Evolutionary conservation across 2,888 invertebrate genomes (phyloP).

Genomic region (Melipona beecheii): DNA sequence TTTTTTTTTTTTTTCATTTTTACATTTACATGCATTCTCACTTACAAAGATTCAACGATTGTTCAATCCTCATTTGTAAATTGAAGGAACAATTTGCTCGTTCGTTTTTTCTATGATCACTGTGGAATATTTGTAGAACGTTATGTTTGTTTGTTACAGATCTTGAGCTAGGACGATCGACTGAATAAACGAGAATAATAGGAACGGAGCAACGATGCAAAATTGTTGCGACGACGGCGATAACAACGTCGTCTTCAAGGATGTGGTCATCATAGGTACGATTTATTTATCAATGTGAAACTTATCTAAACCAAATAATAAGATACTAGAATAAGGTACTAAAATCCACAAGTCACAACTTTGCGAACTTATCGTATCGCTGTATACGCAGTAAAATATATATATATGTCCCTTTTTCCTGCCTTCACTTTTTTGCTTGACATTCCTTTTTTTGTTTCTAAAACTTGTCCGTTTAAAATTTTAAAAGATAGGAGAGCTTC

Average conservation of each 20-base stretch:
- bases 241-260: slow-evolving; percentile 62
- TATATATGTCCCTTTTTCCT: too few relatives aligned
- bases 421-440: background rate
- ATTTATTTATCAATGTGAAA: background rate
- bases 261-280: slow-evolving; percentile 67
- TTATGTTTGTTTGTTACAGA: slow-evolving; percentile 34
- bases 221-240: slow-evolving; percentile 43
- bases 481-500: background rate
- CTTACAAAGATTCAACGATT: background rate
- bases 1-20: background rate
- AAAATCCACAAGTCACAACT: background rate
- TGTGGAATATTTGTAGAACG: background rate
- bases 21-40: background rate
- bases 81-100: background rate
- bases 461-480: background rate
- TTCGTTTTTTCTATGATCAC: background rate
- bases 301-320: background rate
- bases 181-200: background rate
- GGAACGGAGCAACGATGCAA: slow-evolving; percentile 52
- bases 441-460: background rate
- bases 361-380: background rate
- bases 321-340: background rate
- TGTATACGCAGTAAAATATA: background rate
- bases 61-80: background rate
- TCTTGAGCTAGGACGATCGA: slow-evolving; percentile 1